Evolutionary conservation across 1,140 invertebrate genomes (phyloP).

Genomic region (Pseudomyrmex pallidus): DNA sequence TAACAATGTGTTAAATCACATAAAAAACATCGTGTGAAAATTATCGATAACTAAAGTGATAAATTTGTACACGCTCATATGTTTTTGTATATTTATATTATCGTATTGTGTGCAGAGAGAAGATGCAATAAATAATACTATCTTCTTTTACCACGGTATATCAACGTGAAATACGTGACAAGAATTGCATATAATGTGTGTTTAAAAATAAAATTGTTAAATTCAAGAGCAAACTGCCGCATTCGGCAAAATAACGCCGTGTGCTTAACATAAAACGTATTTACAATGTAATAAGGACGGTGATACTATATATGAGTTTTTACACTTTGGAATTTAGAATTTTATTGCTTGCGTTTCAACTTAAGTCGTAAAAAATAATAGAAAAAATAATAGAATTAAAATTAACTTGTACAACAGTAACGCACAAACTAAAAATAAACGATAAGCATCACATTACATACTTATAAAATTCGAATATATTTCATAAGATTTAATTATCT

Average conservation of each 20-base stretch:
- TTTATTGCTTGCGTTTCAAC: constrained; percentile 25
- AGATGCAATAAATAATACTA: background rate
- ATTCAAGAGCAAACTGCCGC: background rate
- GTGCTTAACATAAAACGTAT: background rate
- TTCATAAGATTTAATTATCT: constrained; percentile 33
- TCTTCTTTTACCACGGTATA: background rate
- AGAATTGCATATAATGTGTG: background rate
- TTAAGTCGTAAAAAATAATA: constrained; percentile 2
- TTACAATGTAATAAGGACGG: constrained; percentile 68
- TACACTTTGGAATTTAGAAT: constrained; percentile 57
- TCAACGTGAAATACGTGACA: background rate
- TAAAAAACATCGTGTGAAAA: background rate
- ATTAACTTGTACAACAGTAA: constrained; percentile 1
- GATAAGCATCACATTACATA: background rate
- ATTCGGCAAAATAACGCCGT: background rate
- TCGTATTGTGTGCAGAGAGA: background rate
- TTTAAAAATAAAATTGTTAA: background rate
- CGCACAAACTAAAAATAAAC: constrained; percentile 10
- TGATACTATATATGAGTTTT: constrained; percentile 61
- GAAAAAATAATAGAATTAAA: constrained; percentile 2
- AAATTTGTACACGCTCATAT: background rate
- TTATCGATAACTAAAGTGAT: constrained; percentile 1
- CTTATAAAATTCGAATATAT: constrained; percentile 21
- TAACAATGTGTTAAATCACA: constrained; percentile 16
- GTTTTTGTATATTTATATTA: constrained; percentile 12